Percentiles rank a stretch among this genome's conserved stretches.
These are phyloP conservation scores for Drosophila melanosoma DNA, from an alignment of 2,888 invertebrate genomes.

Conservation along the genomic window DNA sequence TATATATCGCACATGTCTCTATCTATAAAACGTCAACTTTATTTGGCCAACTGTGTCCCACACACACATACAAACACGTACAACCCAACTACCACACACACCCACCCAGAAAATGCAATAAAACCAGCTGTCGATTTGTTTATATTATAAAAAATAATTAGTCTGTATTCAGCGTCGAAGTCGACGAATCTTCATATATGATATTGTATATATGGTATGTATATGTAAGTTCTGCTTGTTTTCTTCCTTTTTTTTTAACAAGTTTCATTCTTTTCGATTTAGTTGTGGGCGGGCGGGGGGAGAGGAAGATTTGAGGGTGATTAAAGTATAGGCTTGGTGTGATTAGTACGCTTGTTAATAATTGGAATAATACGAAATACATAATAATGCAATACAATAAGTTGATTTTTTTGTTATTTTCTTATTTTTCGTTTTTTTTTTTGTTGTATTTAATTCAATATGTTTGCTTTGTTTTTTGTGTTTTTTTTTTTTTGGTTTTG, in stretches of 20 bases:
- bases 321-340: conserved; percentile 73
- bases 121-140: conserved; percentile 79
- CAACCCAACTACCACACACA: neutral
- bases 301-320: conserved; percentile 34
- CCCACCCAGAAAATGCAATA: conserved; percentile 49
- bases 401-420: conserved; percentile 31
- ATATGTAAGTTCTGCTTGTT: conserved; percentile 45
- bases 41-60: conserved; percentile 69
- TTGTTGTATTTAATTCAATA: conserved; percentile 52
- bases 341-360: conserved; percentile 79
- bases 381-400: conserved; percentile 77
- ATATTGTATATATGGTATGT: conserved; percentile 56
- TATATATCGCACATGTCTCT: conserved; percentile 74
- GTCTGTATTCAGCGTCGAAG: conserved; percentile 78
- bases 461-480: conserved; percentile 21
- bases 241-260: conserved; percentile 27
- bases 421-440: conserved; percentile 14
- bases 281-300: neutral
- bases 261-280: conserved; percentile 17
- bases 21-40: conserved; percentile 79
- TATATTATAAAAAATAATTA: conserved; percentile 78
- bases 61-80: neutral
- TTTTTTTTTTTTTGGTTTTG: conserved; percentile 16
- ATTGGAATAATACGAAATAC: conserved; percentile 79
- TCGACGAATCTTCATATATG: conserved; percentile 71